Percentiles rank a stretch among this genome's conserved stretches.
phyloP scores from a whole-genome alignment of 2,797 vertebrate genomes.

The Sibirionetta formosa region DNA sequence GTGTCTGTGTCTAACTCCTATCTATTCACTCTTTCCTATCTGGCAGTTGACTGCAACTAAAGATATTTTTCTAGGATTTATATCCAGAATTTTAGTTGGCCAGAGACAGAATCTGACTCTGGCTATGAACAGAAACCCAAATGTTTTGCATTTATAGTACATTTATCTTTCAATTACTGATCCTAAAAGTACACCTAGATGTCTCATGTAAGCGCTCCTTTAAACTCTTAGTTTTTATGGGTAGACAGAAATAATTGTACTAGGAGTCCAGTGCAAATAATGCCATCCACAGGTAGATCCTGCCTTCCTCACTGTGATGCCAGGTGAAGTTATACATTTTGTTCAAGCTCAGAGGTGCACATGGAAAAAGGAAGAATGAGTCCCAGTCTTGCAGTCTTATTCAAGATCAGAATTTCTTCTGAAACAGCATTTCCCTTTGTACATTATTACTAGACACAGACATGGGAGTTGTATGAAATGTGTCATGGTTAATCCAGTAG shows the following conservation, averaged over 20 bases:
- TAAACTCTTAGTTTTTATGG: neutral
- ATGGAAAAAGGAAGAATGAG: neutral
- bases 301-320: neutral
- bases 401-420: neutral
- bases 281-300: neutral
- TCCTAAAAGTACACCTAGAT: neutral
- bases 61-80: neutral
- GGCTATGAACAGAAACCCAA: neutral
- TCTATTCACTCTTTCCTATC: neutral
- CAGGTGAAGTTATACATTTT: rapidly evolving
- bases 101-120: neutral
- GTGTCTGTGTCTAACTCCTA: neutral
- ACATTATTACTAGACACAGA: neutral
- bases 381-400: neutral
- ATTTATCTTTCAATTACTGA: neutral
- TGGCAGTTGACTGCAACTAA: neutral
- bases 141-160: neutral
- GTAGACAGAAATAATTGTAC: neutral
- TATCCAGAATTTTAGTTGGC: neutral
- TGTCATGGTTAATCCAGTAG: neutral
- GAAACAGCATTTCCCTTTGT: neutral
- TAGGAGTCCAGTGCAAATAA: neutral
- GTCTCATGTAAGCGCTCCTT: neutral
- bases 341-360: neutral
- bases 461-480: neutral